These are phyloP conservation scores for Tholera decimalis DNA, from an alignment of 2,888 invertebrate species.

Conservation along the genomic window DNA sequence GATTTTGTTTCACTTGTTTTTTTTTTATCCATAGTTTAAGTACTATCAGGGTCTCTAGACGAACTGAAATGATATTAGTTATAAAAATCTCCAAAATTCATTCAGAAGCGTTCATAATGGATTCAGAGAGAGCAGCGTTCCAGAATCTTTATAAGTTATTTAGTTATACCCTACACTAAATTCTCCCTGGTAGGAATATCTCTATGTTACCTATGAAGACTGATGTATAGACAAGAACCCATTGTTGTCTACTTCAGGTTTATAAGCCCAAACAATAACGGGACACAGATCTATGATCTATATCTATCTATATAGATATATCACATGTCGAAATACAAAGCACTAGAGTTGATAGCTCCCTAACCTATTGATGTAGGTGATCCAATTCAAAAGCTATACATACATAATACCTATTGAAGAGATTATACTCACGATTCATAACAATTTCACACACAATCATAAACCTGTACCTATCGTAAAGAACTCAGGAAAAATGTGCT, in stretches of 20 bases:
- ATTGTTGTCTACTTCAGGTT: conserved; percentile 1
- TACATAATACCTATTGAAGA: neutral
- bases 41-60: neutral
- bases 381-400: conserved; percentile 7
- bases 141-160: too few species aligned
- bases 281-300: neutral
- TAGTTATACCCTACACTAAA: too few species aligned
- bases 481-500: too few species aligned
- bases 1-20: neutral
- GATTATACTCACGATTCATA: too few species aligned
- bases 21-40: neutral
- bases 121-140: too few species aligned
- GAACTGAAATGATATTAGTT: neutral
- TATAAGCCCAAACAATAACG: conserved; percentile 2
- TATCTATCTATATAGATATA: too few species aligned
- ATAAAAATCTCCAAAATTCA: neutral
- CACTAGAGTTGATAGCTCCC: conserved; percentile 11
- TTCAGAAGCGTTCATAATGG: too few species aligned
- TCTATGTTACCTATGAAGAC: neutral
- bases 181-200: too few species aligned
- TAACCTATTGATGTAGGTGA: conserved; percentile 8
- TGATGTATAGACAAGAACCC: neutral
- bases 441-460: too few species aligned
- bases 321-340: conserved; percentile 8
- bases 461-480: too few species aligned